A percentile compares a stretch with the other conserved stretches of the same genome.
Evolutionary conservation across 2,113 vertebrate genomes (phyloP).

Genomic region (Pampusana beccarii): DNA sequence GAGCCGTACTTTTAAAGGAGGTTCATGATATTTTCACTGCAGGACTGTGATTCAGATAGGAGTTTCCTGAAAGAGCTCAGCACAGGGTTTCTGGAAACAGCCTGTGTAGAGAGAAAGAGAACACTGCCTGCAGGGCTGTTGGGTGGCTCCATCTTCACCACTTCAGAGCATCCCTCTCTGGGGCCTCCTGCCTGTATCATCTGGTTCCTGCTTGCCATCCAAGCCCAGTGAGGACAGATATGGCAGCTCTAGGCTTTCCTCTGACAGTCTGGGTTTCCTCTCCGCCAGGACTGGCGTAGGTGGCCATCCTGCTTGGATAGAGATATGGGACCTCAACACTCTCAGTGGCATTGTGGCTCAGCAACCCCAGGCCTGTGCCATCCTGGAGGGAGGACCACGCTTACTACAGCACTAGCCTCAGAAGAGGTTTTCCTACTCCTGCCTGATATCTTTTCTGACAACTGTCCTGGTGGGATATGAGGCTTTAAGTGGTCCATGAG

Average conservation of each 20-base stretch:
- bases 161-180: not conserved
- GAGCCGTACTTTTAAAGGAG: not conserved
- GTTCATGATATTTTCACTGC: fast-evolving
- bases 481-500: not conserved
- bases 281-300: too few species aligned
- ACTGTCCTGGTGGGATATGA: not conserved
- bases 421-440: not conserved
- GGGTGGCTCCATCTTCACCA: not conserved
- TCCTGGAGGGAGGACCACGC: fast-evolving
- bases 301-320: not conserved
- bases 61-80: not conserved
- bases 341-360: not conserved
- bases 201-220: not conserved
- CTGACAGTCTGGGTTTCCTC: not conserved
- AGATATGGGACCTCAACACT: not conserved
- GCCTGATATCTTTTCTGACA: not conserved
- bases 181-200: not conserved
- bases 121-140: not conserved
- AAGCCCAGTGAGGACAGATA: not conserved
- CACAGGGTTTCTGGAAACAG: not conserved
- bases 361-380: not conserved
- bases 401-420: not conserved
- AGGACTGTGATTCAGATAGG: not conserved
- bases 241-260: not conserved
- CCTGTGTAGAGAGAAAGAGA: fast-evolving